These are phyloP conservation scores for Eudasyphora cyanicolor DNA, from an alignment of 2,888 invertebrate genomes.

Conservation along the genomic window DNA sequence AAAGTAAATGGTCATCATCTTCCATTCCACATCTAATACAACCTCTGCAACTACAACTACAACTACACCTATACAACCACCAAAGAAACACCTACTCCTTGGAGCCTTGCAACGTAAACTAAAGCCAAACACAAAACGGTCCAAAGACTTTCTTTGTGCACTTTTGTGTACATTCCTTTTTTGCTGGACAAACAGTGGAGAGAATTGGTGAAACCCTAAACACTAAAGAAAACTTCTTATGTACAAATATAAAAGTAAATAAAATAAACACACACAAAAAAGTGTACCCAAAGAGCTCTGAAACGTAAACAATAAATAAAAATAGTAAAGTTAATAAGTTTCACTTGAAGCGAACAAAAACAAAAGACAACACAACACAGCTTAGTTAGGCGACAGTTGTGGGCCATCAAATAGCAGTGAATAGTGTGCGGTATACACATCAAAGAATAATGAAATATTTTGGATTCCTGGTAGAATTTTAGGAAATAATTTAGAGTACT, in stretches of 20 bases:
- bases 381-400: conserved; percentile 57
- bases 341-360: conserved; percentile 19
- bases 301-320: conserved; percentile 64
- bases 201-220: not conserved
- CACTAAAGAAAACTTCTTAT: not conserved
- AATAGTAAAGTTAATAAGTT: conserved; percentile 64
- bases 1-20: too few relatives aligned
- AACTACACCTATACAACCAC: too few relatives aligned
- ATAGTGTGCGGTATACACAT: not conserved
- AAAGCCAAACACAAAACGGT: conserved; percentile 18
- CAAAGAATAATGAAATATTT: too few relatives aligned
- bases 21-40: too few relatives aligned
- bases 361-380: conserved; percentile 44
- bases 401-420: conserved; percentile 5
- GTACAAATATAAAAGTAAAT: conserved; percentile 36
- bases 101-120: not conserved
- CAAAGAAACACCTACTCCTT: too few relatives aligned
- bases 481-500: too few relatives aligned
- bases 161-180: conserved; percentile 28
- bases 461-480: too few relatives aligned
- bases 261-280: conserved; percentile 57
- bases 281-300: conserved; percentile 44
- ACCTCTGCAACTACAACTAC: not conserved
- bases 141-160: conserved; percentile 1
- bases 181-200: not conserved